Evolutionary conservation across 2,113 vertebrate genomes (phyloP).

Genomic region (Microtus ochrogaster): DNA sequence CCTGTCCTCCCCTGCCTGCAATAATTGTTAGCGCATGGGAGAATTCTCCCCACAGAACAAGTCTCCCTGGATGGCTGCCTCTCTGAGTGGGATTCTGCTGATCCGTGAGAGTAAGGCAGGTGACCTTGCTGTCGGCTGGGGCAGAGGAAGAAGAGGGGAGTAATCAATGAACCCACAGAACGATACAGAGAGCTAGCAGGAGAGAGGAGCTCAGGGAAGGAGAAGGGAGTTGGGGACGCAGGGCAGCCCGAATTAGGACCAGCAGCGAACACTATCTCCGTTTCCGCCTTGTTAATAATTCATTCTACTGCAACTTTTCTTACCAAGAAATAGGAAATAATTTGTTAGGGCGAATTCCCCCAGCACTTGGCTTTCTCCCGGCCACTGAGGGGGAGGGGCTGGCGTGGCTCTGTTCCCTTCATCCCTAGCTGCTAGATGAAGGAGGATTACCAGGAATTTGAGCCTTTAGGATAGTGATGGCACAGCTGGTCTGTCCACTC

Average conservation of each 20-base stretch:
- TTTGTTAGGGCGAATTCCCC: slow-evolving; percentile 85
- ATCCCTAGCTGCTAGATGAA: accelerated
- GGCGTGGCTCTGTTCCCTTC: background rate
- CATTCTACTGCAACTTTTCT: slow-evolving; percentile 88
- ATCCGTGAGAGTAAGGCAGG: slow-evolving; percentile 57
- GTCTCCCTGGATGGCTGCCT: background rate
- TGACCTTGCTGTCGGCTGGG: slow-evolving; percentile 83
- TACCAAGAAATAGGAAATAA: slow-evolving; percentile 90
- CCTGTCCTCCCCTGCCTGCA: background rate
- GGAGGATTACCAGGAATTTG: background rate
- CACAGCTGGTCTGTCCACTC: background rate
- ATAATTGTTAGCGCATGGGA: slow-evolving; percentile 42
- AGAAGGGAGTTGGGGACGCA: background rate
- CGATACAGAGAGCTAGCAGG: background rate
- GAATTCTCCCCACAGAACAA: background rate
- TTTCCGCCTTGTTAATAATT: slow-evolving; percentile 91
- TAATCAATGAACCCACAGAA: slow-evolving; percentile 76
- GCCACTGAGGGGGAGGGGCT: background rate
- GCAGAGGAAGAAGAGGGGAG: slow-evolving; percentile 45
- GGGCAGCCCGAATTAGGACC: slow-evolving; percentile 83
- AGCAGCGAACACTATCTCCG: slow-evolving; percentile 83
- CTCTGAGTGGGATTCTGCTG: slow-evolving; percentile 71
- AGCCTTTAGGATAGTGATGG: background rate
- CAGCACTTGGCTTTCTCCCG: slow-evolving; percentile 55
- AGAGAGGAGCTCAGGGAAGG: slow-evolving; percentile 49